These are phyloP conservation scores for Promerops cafer DNA, from an alignment of 2,113 vertebrate species.

Conservation along the genomic window DNA sequence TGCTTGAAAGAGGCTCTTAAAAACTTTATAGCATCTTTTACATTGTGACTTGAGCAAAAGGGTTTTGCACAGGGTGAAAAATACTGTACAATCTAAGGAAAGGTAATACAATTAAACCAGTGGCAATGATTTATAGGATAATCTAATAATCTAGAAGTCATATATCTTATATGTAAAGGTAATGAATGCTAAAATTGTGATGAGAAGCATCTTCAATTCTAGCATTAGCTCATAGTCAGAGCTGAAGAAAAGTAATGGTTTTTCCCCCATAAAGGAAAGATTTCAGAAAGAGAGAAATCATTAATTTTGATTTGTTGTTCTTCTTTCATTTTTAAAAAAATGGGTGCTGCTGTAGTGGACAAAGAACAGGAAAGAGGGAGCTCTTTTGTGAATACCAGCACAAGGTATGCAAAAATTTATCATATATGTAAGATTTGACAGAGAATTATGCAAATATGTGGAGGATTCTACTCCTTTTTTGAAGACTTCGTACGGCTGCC, in stretches of 20 bases:
- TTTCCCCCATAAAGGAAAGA: background rate
- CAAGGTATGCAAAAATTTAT: background rate
- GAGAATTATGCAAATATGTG: background rate
- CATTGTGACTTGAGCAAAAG: background rate
- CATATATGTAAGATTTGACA: background rate
- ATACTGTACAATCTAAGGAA: background rate
- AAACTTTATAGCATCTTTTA: background rate
- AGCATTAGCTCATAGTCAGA: background rate
- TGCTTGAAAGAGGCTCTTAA: background rate
- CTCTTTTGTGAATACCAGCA: background rate
- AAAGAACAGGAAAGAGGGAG: background rate
- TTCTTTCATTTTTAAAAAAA: background rate
- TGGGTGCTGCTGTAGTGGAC: accelerated
- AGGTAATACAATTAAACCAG: background rate
- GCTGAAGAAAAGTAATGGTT: background rate
- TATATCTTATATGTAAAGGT: background rate
- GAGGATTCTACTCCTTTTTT: background rate
- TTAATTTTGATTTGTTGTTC: background rate
- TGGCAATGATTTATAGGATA: background rate
- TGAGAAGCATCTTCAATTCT: background rate
- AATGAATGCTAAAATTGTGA: background rate
- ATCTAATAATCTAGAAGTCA: background rate
- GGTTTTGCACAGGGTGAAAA: background rate
- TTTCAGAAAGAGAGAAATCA: background rate
- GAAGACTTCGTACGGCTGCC: background rate